Percentiles rank a stretch among this genome's conserved stretches.
These are phyloP conservation scores for Ornithoptera priamus DNA, from an alignment of 2,888 invertebrate species.

Conservation along the genomic window DNA sequence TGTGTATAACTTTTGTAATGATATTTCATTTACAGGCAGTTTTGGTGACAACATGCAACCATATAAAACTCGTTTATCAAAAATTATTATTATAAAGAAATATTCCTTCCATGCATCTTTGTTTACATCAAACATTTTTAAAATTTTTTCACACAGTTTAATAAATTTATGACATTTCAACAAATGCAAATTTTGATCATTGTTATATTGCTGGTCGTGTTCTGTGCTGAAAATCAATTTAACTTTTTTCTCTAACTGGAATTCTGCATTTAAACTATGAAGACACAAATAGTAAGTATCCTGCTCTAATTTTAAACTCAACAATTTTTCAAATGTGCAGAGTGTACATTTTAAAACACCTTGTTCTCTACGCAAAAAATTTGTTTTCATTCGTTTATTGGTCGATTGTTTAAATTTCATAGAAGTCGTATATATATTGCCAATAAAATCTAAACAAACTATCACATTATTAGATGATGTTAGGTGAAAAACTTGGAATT, in stretches of 20 bases:
- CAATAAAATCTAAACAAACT: slow-evolving; percentile 53
- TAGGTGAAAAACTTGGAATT: slow-evolving; percentile 50
- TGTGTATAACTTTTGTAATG: slow-evolving; percentile 48
- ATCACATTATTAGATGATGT: slow-evolving; percentile 51
- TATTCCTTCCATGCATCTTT: slow-evolving; percentile 36
- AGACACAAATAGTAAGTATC: slow-evolving; percentile 44
- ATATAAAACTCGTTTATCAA: slow-evolving; percentile 51
- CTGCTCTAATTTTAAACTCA: slow-evolving; percentile 50
- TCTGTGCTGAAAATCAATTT: slow-evolving; percentile 16
- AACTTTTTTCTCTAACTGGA: slow-evolving; percentile 41
- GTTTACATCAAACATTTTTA: slow-evolving; percentile 30
- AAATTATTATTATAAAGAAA: slow-evolving; percentile 41
- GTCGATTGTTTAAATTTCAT: slow-evolving; percentile 55
- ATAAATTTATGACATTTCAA: slow-evolving; percentile 22
- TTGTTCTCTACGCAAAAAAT: slow-evolving; percentile 46
- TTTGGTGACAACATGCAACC: slow-evolving; percentile 43
- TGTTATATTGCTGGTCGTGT: slow-evolving; percentile 6
- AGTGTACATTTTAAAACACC: slow-evolving; percentile 39
- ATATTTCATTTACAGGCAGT: slow-evolving; percentile 38
- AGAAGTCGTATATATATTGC: slow-evolving; percentile 51
- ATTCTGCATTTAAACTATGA: slow-evolving; percentile 50
- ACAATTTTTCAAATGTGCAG: slow-evolving; percentile 38
- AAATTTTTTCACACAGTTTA: slow-evolving; percentile 34
- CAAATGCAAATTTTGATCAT: slow-evolving; percentile 6
- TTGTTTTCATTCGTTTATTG: slow-evolving; percentile 49